A percentile compares a stretch with the other conserved stretches of the same genome.
Conservation (phyloP, 2,113 vertebrate genomes). For the Merops nubicus region DNA sequence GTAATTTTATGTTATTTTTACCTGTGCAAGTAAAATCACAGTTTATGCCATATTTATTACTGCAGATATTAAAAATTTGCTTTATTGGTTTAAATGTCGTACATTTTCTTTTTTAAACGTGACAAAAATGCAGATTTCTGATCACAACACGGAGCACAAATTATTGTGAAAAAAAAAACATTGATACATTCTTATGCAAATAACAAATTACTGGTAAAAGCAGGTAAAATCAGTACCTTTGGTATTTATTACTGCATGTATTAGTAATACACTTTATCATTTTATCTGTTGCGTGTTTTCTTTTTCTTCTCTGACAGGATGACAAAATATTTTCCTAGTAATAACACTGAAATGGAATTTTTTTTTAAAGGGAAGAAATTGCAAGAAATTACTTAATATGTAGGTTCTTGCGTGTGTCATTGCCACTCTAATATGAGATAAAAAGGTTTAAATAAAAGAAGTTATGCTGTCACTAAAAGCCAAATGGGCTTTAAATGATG, state of each 20-base stretch:
- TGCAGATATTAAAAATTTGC: background rate
- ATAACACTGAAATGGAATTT: background rate
- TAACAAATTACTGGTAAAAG: background rate
- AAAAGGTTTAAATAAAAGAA: background rate
- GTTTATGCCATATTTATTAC: background rate
- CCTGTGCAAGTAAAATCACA: background rate
- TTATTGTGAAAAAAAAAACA: background rate
- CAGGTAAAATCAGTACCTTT: background rate
- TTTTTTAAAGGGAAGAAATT: background rate
- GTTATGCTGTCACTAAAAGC: background rate
- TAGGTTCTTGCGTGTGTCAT: background rate
- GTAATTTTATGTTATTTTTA: no score
- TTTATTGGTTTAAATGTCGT: background rate
- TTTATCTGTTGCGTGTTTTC: background rate
- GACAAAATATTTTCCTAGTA: background rate
- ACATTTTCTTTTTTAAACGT: fast-evolving
- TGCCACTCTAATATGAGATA: background rate
- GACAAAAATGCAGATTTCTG: background rate
- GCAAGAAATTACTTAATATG: background rate
- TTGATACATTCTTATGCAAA: background rate
- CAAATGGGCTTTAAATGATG: background rate
- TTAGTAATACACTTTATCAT: background rate
- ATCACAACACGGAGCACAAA: background rate
- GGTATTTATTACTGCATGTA: background rate
- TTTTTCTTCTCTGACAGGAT: background rate